Evolutionary conservation across 2,113 vertebrate species (phyloP).

Genomic region (Aegypius monachus): DNA sequence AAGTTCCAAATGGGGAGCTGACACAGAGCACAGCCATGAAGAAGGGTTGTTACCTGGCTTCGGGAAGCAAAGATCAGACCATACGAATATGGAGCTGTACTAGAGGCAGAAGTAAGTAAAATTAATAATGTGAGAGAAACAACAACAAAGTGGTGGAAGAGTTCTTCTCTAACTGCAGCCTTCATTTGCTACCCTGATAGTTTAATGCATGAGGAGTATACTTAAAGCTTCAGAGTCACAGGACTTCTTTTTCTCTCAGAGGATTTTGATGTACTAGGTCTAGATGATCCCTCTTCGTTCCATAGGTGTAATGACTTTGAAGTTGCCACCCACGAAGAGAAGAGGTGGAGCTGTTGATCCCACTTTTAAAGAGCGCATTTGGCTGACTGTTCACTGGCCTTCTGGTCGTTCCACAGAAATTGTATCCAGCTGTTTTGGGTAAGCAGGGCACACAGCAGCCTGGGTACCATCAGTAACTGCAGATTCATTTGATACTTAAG

Average conservation of each 20-base stretch:
- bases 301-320: conserved; percentile 84
- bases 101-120: conserved; percentile 82
- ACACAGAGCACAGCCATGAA: conserved; percentile 31
- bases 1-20: conserved; percentile 58
- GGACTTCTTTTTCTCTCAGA: not conserved
- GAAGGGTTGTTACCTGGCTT: conserved; percentile 84
- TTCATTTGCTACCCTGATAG: not conserved
- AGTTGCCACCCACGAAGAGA: conserved; percentile 89
- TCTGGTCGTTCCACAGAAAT: conserved; percentile 75
- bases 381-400: conserved; percentile 91
- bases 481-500: not conserved
- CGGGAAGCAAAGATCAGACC: conserved; percentile 96
- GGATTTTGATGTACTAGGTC: not conserved
- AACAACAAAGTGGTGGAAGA: not conserved
- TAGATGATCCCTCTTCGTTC: not conserved
- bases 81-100: conserved; percentile 89
- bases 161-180: not conserved
- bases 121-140: not conserved
- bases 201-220: not conserved
- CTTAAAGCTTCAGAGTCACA: not conserved
- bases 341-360: conserved; percentile 83
- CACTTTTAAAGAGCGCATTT: conserved; percentile 89
- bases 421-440: conserved; percentile 92
- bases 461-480: not conserved
- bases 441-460: not conserved